Base-by-base conservation (phyloP, 2,113 vertebrate species). In the Dasypus novemcinctus region DNA sequence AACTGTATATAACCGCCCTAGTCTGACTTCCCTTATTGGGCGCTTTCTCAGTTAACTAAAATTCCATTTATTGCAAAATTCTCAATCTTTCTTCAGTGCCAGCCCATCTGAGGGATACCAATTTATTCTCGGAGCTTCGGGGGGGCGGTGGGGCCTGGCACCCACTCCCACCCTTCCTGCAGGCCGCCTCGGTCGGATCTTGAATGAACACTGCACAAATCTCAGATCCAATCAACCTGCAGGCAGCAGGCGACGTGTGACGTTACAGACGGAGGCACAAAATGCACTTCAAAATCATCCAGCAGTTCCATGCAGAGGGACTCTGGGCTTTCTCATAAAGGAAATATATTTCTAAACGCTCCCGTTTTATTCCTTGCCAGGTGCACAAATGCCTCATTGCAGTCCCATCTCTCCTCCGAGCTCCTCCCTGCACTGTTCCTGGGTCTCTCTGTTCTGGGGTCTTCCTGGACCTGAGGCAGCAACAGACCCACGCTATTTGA, bases 141-240 rank as follows among this genome's bases (percentile, higher is more conserved):
- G 29, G 23, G 63, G 90, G 41, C 1, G 0, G 31, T 7, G 41
- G 57, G 78, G 49, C 41, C 61, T 0, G 23, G 41, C 15, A 9
- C 1, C 12, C 1, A 27, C 25, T 49, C 2, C 18, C 5, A 29
- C 57, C 18, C 13, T 0, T 7, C 25, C 36, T 18, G 23, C 1
- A 2, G 6, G 25, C 13, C 0, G 0, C 27, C n/a, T 43, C 7
- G 2, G 17, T 0, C 0, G n/a, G 7, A 29, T 54, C 3, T 27
- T 7, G 27, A 20, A 14, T 3, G 11, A 1, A 74, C 0, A 3
- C 46, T 33, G 66, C 18, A 25, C 31, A 31, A 52, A 18, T 27
- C 21, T 18, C 69, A 3, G 38, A 20, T 3, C 29, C n/a, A 1
- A 29, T 33, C 83, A 57, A 8, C 7, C 11, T 23, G 61, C 64